Evolutionary conservation across 2,113 vertebrate genomes (phyloP).

Genomic region (Asarcornis scutulata): DNA sequence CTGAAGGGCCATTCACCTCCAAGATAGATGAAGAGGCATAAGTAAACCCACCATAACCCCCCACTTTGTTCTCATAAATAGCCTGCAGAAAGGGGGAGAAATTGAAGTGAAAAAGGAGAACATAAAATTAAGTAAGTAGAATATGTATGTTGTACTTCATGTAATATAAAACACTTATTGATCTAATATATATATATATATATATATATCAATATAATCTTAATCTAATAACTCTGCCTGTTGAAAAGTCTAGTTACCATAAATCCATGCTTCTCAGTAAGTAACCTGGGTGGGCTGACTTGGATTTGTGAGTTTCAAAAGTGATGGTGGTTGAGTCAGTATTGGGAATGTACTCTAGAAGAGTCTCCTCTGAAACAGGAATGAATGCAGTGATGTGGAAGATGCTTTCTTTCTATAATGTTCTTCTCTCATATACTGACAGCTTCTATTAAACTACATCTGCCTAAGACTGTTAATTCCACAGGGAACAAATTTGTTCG

Average conservation of each 20-base stretch:
- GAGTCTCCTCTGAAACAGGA: not conserved
- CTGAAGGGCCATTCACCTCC: not conserved
- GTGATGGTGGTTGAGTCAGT: rapidly evolving
- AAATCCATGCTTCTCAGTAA: not conserved
- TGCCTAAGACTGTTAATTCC: not conserved
- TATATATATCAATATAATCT: not conserved
- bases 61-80: not conserved
- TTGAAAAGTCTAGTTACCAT: not conserved
- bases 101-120: not conserved
- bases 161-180: not conserved
- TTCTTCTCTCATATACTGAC: not conserved
- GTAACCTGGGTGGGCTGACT: not conserved
- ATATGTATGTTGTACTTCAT: not conserved
- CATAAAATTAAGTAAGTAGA: not conserved
- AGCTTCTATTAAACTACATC: not conserved
- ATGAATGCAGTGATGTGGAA: not conserved
- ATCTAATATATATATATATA: too few species aligned
- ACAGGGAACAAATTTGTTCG: not conserved
- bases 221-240: not conserved
- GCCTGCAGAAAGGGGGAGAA: not conserved
- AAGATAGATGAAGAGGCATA: not conserved
- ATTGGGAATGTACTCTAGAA: not conserved
- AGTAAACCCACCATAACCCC: not conserved
- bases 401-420: not conserved
- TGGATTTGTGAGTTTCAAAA: not conserved